These are phyloP conservation scores for Ibycter americanus DNA, from an alignment of 2,797 vertebrate species.

Conservation along the genomic window DNA sequence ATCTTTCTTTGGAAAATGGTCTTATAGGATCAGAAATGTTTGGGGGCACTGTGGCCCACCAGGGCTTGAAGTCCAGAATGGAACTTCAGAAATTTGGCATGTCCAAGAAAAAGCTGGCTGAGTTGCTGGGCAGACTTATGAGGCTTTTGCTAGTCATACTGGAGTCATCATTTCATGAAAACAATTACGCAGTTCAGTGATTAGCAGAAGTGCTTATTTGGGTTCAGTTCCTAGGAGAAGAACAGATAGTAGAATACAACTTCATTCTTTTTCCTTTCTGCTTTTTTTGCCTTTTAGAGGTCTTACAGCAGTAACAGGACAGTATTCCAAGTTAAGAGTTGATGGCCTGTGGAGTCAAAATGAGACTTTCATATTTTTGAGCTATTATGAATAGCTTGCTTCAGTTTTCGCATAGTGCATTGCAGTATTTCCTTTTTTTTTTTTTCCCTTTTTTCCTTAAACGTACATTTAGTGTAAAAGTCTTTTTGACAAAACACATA, in stretches of 20 bases:
- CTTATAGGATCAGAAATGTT: background rate
- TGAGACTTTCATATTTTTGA: background rate
- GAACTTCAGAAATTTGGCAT: slow-evolving; percentile 35
- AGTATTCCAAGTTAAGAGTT: background rate
- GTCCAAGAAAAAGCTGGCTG: background rate
- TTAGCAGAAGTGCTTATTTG: slow-evolving; percentile 41
- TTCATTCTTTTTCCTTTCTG: background rate
- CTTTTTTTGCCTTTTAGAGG: background rate
- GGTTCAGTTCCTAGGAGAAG: background rate
- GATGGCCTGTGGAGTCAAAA: background rate
- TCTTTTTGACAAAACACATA: background rate
- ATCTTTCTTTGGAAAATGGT: background rate
- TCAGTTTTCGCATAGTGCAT: background rate
- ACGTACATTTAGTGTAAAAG: background rate
- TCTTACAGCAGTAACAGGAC: background rate
- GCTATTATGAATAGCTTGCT: background rate
- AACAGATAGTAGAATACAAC: background rate
- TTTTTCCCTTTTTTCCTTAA: background rate
- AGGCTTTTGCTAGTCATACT: slow-evolving; percentile 28
- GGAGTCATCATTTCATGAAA: slow-evolving; percentile 35
- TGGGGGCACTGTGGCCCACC: background rate
- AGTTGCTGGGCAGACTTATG: slow-evolving; percentile 29
- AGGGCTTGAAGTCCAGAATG: slow-evolving; percentile 8
- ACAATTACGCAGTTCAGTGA: background rate
- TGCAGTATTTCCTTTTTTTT: background rate